phyloP scores from a whole-genome alignment of 1,140 invertebrate species.

The Bombus pascuorum region DNA sequence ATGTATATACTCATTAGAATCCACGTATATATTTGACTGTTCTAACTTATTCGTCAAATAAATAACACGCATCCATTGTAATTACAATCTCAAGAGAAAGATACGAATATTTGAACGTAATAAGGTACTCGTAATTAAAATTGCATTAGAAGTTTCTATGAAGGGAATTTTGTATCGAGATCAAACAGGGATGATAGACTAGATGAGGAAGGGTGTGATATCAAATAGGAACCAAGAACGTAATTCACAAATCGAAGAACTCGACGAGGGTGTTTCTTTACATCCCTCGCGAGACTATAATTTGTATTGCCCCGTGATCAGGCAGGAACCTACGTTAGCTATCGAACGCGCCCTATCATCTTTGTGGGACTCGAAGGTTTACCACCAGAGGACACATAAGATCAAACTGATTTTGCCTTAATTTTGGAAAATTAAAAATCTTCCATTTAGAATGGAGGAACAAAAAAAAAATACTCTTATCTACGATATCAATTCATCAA shows the following conservation, averaged over 20 bases:
- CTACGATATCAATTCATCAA: not conserved
- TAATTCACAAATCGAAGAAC: not conserved
- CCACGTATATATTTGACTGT: too few relatives aligned
- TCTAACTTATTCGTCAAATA: too few relatives aligned
- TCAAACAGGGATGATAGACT: not conserved
- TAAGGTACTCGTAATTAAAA: too few relatives aligned
- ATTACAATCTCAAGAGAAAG: too few relatives aligned
- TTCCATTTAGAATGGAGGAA: not conserved
- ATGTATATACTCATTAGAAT: too few relatives aligned
- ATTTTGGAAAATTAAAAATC: not conserved
- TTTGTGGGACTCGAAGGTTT: not conserved
- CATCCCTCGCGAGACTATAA: not conserved
- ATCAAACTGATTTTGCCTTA: conserved; percentile 16
- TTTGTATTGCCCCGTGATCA: conserved; percentile 49
- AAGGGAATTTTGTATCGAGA: too few relatives aligned
- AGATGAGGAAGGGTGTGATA: not conserved
- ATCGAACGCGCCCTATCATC: not conserved
- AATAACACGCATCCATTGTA: too few relatives aligned
- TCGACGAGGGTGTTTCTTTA: not conserved
- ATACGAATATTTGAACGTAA: too few relatives aligned
- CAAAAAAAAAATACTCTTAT: not conserved
- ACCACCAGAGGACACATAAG: conserved; percentile 55
- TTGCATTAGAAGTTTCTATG: too few relatives aligned
- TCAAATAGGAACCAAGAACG: not conserved
- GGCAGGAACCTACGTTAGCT: conserved; percentile 53